Evolutionary conservation across 1,140 invertebrate species (phyloP), one percentile per base, ranked within the genome.

Genomic region (Charaxes varanes): DNA sequence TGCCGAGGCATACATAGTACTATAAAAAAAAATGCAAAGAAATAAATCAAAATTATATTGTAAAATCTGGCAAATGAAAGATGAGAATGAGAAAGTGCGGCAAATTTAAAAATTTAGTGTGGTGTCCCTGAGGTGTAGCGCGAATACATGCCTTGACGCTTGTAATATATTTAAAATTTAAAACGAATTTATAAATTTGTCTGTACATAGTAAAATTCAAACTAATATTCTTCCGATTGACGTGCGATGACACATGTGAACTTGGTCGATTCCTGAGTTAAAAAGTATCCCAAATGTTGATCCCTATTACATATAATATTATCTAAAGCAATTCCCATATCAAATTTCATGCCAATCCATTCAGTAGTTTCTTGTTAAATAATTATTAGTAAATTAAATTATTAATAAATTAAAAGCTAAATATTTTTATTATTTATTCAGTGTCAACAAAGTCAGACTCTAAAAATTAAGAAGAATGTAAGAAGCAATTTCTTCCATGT

Each of bases 51-150:
- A n/a, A n/a, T n/a, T n/a, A n/a, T n/a, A n/a, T n/a, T n/a, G n/a
- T n/a, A n/a, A n/a, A n/a, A n/a, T n/a, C n/a, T n/a, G n/a, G n/a
- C n/a, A n/a, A 43, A 21, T 7, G 1, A 27, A 27, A 27, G 26
- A 27, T 27, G 26, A 27, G 26, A 27, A 27, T 12, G 26, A 27
- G 26, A 27, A 27, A 27, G 26, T 27, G 26, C 26, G 26, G 26
- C 26, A 27, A 27, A 27, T 27, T 27, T 12, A 27, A 27, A n/a
- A n/a, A n/a, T n/a, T n/a, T n/a, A 27, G 8, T 27, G 26, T 27
- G 26, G 26, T 27, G 14, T 27, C 26, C 26, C 12, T 14, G 17
- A 27, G 26, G 8, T 27, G 26, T 27, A 27, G 14, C 12, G 26
- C 12, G 26, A 27, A 27, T 27, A 27, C 26, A 10, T 12, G 26